Percentiles rank a stretch among this genome's conserved stretches.
phyloP scores from a whole-genome alignment of 2,888 invertebrate genomes.

The Zeuzera pyrina region DNA sequence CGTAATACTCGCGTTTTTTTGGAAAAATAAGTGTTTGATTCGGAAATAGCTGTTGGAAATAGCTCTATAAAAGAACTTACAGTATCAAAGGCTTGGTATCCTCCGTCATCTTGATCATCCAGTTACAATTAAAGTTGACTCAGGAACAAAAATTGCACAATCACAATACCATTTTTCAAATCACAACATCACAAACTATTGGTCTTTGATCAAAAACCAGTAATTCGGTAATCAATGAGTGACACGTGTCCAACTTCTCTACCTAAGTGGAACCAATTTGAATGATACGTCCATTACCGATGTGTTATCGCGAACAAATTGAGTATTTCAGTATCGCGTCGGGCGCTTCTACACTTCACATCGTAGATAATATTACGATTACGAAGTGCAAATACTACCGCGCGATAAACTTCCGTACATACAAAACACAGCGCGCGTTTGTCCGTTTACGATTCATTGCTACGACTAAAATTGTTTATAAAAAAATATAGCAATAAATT shows the following conservation, averaged over 20 bases:
- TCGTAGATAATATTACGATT: slow-evolving; percentile 23
- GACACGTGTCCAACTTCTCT: slow-evolving; percentile 1
- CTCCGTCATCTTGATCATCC: slow-evolving; percentile 29
- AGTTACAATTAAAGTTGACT: not conserved
- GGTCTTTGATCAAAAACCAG: too few relatives aligned
- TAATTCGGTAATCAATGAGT: too few relatives aligned
- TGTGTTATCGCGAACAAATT: slow-evolving; percentile 6
- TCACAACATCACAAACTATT: too few relatives aligned
- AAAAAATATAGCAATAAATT: too few relatives aligned
- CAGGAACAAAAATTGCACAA: not conserved
- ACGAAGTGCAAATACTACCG: slow-evolving; percentile 26
- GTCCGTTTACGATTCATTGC: too few relatives aligned
- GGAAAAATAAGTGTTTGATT: too few relatives aligned
- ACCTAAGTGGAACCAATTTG: slow-evolving; percentile 6
- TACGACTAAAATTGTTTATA: too few relatives aligned
- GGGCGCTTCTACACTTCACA: slow-evolving; percentile 26
- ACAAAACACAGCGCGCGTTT: too few relatives aligned
- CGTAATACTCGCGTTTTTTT: too few relatives aligned
- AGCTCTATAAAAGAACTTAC: slow-evolving; percentile 35
- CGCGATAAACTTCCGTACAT: slow-evolving; percentile 18
- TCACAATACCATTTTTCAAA: not conserved
- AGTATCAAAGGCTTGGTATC: slow-evolving; percentile 40
- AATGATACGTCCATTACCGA: slow-evolving; percentile 8
- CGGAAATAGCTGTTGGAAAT: too few relatives aligned
- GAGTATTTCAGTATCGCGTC: slow-evolving; percentile 10